Evolutionary conservation across 2,888 invertebrate genomes (phyloP).

Genomic region (Dryococelus australis): DNA sequence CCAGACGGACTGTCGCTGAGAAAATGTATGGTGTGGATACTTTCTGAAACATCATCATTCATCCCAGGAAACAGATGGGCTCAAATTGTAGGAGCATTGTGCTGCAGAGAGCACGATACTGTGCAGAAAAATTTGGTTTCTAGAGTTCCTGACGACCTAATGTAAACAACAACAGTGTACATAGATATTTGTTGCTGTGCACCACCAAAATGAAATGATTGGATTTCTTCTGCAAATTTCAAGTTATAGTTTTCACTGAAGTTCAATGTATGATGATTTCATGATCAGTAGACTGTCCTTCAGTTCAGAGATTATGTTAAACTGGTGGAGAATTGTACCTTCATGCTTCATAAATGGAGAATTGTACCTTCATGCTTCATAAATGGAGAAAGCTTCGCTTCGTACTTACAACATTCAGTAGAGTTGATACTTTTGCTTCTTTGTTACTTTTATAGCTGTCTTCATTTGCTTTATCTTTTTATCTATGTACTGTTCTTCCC

Average conservation of each 20-base stretch:
- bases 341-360: not conserved
- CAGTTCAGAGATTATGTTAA: not conserved
- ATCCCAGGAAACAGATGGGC: not conserved
- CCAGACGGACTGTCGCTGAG: constrained; percentile 13
- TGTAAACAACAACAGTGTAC: not conserved
- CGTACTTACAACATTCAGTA: no score
- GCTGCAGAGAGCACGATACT: not conserved
- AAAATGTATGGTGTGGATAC: constrained; percentile 3
- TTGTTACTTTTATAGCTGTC: no score
- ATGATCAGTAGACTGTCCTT: not conserved
- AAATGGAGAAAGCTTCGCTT: no score
- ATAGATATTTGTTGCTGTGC: not conserved
- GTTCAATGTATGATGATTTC: constrained; percentile 21
- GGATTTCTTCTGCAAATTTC: not conserved
- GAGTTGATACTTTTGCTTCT: no score
- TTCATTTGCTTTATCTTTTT: no score
- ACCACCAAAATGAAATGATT: constrained; percentile 5
- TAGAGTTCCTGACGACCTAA: not conserved
- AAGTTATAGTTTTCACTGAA: constrained; percentile 5
- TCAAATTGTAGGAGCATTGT: constrained; percentile 25
- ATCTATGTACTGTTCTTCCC: no score
- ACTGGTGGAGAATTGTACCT: no score
- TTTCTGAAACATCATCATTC: not conserved
- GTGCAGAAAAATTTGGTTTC: constrained; percentile 19
- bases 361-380: not conserved